Conservation (phyloP, 2,888 invertebrate species). For the Ophioninae sp. region DNA sequence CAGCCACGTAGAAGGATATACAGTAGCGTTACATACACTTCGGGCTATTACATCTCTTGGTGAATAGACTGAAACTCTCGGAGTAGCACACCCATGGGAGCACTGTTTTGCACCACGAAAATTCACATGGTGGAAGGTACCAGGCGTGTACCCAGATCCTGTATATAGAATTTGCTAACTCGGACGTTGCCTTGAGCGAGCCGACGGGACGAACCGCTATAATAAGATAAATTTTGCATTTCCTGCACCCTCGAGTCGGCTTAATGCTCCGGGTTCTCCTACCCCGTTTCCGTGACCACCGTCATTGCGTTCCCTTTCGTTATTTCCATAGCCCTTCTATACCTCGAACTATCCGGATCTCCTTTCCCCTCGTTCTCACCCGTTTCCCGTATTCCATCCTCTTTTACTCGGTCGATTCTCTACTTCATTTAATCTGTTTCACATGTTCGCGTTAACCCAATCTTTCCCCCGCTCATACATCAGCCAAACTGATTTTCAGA, state of each 20-base stretch:
- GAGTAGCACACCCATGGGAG: constrained; percentile 50
- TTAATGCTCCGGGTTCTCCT: constrained; percentile 49
- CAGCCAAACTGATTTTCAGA: not conserved
- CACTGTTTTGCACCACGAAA: constrained; percentile 50
- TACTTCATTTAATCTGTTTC: constrained; percentile 18
- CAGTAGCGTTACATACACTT: constrained; percentile 35
- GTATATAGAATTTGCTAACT: constrained; percentile 60
- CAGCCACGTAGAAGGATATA: constrained; percentile 40
- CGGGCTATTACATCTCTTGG: constrained; percentile 22
- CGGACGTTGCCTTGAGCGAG: constrained; percentile 64
- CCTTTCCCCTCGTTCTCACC: not conserved
- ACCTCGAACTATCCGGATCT: constrained; percentile 13
- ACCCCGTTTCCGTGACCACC: constrained; percentile 60
- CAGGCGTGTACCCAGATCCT: constrained; percentile 25
- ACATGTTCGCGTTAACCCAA: constrained; percentile 3
- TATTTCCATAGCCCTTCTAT: constrained; percentile 37
- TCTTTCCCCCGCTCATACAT: constrained; percentile 16
- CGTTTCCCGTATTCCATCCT: constrained; percentile 4
- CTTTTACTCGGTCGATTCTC: constrained; percentile 29
- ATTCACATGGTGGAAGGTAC: constrained; percentile 40
- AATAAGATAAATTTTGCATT: constrained; percentile 79
- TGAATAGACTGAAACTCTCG: constrained; percentile 28
- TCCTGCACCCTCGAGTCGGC: constrained; percentile 64
- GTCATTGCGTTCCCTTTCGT: constrained; percentile 57
- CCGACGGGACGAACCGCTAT: constrained; percentile 72